Percentiles rank a stretch among this genome's conserved stretches.
Evolutionary conservation across 2,113 vertebrate genomes (phyloP).

Genomic region (Cepphus grylle): DNA sequence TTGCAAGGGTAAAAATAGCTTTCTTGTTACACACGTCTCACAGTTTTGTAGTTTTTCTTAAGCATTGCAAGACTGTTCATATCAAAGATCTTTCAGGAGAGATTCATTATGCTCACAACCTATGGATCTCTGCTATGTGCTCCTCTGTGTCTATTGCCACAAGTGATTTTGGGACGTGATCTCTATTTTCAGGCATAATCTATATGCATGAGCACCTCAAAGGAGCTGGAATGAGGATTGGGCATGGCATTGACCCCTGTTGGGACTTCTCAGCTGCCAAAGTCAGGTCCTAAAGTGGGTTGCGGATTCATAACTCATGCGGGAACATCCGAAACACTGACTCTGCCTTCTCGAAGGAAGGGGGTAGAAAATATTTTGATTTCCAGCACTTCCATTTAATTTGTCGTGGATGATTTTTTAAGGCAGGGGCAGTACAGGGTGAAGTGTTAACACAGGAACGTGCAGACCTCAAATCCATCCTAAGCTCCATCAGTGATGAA

Average conservation of each 20-base stretch:
- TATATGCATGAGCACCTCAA: neutral
- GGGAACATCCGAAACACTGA: neutral
- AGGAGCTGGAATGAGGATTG: fast-evolving
- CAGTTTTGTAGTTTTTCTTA: neutral
- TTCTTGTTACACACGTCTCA: neutral
- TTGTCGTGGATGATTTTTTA: neutral
- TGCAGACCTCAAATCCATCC: neutral
- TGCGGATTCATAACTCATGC: neutral
- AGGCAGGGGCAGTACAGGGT: neutral
- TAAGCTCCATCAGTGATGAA: neutral
- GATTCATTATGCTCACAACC: too few species aligned
- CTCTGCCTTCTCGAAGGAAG: neutral
- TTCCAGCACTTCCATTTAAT: neutral
- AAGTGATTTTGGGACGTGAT: neutral
- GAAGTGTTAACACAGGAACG: fast-evolving
- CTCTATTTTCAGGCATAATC: neutral
- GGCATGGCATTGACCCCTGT: fast-evolving
- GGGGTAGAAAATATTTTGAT: neutral
- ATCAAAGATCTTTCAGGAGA: neutral
- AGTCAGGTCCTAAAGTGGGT: too few species aligned
- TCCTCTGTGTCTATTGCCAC: neutral
- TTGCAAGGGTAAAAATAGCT: neutral
- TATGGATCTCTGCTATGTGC: neutral
- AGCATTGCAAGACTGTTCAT: neutral
- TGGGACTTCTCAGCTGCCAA: neutral